Percentiles rank a stretch among this genome's conserved stretches.
phyloP scores from a whole-genome alignment of 2,888 invertebrate genomes.

The Lepidochitona cinerea region DNA sequence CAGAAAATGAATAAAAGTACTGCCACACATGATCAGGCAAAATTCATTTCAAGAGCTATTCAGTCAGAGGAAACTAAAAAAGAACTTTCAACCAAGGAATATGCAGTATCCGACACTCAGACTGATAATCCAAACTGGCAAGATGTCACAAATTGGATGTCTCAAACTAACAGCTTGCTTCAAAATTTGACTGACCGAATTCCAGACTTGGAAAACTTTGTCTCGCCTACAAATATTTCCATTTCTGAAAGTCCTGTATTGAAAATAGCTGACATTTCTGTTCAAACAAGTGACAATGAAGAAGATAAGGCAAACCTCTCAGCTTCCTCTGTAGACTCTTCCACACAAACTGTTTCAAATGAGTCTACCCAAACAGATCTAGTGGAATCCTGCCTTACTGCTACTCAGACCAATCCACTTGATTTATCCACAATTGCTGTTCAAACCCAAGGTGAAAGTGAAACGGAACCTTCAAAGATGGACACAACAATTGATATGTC shows the following conservation, averaged over 20 bases:
- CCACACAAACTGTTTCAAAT: neutral
- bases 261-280: slow-evolving; percentile 20
- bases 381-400: neutral
- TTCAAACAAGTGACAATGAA: slow-evolving; percentile 37
- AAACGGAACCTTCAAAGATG: neutral
- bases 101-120: neutral
- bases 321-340: neutral
- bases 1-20: neutral
- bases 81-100: neutral
- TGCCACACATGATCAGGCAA: slow-evolving; percentile 24
- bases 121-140: neutral
- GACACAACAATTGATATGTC: slow-evolving; percentile 23
- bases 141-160: slow-evolving; percentile 42
- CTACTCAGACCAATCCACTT: slow-evolving; percentile 18
- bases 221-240: neutral
- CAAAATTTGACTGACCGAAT: slow-evolving; percentile 26
- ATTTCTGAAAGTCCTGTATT: neutral
- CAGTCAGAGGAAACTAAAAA: slow-evolving; percentile 36
- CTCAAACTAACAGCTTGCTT: slow-evolving; percentile 46
- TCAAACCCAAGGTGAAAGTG: slow-evolving; percentile 14
- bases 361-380: slow-evolving; percentile 11
- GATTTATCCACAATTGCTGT: slow-evolving; percentile 31
- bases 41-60: slow-evolving; percentile 16
- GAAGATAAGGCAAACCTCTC: neutral
- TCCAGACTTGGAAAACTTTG: slow-evolving; percentile 27